Evolutionary conservation across 2,888 invertebrate genomes (phyloP).

Genomic region (Cataglyphis rosenhaueri): DNA sequence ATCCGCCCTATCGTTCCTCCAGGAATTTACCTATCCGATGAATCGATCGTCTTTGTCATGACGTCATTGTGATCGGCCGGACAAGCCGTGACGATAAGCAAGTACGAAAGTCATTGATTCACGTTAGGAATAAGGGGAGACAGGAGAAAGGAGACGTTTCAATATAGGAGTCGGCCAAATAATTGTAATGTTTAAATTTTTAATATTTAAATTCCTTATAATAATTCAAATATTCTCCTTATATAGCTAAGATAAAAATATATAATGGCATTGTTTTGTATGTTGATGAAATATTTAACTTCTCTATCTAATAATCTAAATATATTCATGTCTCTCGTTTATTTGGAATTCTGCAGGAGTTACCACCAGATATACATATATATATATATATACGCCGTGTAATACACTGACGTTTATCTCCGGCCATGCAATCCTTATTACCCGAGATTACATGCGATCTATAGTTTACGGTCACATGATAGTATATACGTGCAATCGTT

Average conservation of each 20-base stretch:
- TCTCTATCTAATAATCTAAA: constrained; percentile 27
- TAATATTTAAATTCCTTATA: background rate
- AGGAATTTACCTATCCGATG: constrained; percentile 41
- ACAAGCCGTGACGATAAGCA: constrained; percentile 32
- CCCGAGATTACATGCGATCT: constrained; percentile 68
- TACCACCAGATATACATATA: constrained; percentile 34
- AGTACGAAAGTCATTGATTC: constrained; percentile 2
- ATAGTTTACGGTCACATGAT: constrained; percentile 66
- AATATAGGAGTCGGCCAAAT: background rate
- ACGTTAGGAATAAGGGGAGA: background rate
- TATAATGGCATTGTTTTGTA: constrained; percentile 2
- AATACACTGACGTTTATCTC: constrained; percentile 75
- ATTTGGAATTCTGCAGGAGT: constrained; percentile 31
- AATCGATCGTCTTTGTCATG: constrained; percentile 36
- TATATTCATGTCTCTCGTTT: constrained; percentile 9
- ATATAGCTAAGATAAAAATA: background rate
- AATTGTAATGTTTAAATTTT: background rate
- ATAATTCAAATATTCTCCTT: background rate
- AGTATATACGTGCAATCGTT: constrained; percentile 61
- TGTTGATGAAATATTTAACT: background rate
- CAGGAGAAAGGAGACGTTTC: background rate
- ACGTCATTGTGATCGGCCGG: constrained; percentile 17
- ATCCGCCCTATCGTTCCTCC: constrained; percentile 40
- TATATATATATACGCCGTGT: constrained; percentile 71
- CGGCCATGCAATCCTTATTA: constrained; percentile 69